phyloP scores from a whole-genome alignment of 2,888 invertebrate species.

The Parapristionchus giblindavisi region DNA sequence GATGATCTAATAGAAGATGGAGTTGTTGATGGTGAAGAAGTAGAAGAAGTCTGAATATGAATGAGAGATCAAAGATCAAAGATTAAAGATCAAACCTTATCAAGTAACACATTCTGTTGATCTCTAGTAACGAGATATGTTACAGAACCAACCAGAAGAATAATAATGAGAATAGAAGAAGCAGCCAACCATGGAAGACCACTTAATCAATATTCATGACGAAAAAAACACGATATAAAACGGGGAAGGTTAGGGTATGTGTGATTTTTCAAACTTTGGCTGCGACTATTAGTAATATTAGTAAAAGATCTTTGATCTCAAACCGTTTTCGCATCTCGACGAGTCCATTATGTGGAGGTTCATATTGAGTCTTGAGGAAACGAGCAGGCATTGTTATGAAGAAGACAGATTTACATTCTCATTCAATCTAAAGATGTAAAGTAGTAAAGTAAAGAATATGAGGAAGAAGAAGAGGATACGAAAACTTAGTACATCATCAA shows the following conservation, averaged over 20 bases:
- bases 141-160: constrained; percentile 15
- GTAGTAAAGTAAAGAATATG: too few relatives aligned
- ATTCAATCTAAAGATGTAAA: too few relatives aligned
- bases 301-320: neutral
- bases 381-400: constrained; percentile 19
- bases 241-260: neutral
- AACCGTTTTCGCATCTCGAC: constrained; percentile 34
- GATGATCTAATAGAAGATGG: too few relatives aligned
- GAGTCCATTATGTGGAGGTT: constrained; percentile 27
- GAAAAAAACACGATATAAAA: neutral
- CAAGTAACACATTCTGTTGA: constrained; percentile 3
- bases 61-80: neutral
- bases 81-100: neutral
- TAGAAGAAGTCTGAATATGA: too few relatives aligned
- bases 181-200: constrained; percentile 38
- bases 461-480: neutral
- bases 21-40: too few relatives aligned
- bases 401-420: neutral
- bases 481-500: too few relatives aligned
- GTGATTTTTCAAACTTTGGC: neutral
- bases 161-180: constrained; percentile 34
- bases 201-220: constrained; percentile 8
- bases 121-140: constrained; percentile 13
- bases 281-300: neutral
- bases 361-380: constrained; percentile 25